phyloP scores from a whole-genome alignment of 2,113 vertebrate species.

The Ifrita kowaldi region DNA sequence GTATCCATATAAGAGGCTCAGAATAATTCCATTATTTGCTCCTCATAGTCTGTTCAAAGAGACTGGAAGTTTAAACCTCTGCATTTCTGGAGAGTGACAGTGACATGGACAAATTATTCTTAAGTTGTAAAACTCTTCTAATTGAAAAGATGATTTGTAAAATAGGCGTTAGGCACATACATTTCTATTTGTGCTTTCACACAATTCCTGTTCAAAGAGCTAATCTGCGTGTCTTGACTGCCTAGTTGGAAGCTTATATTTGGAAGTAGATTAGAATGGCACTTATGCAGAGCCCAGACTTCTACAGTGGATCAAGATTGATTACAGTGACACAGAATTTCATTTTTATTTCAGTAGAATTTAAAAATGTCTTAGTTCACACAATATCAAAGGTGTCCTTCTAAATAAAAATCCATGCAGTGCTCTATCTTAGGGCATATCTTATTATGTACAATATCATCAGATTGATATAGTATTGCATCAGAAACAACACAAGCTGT shows the following conservation, averaged over 20 bases:
- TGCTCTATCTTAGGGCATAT: conserved; percentile 22
- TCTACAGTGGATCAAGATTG: conserved; percentile 25
- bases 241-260: not conserved
- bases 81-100: not conserved
- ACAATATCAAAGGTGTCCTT: conserved; percentile 60
- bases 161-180: not conserved
- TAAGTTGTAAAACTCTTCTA: conserved; percentile 29
- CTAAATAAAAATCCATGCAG: conserved; percentile 56
- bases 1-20: not conserved
- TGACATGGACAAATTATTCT: not conserved
- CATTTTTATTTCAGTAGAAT: conserved; percentile 53
- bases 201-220: conserved; percentile 20
- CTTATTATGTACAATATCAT: conserved; percentile 58
- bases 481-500: conserved; percentile 32
- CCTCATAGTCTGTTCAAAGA: not conserved
- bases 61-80: not conserved
- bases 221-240: not conserved
- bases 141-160: conserved; percentile 28
- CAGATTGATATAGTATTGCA: conserved; percentile 39
- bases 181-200: conserved; percentile 12
- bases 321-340: conserved; percentile 40
- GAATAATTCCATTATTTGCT: conserved; percentile 8
- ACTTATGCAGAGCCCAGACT: not conserved
- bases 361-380: conserved; percentile 33
- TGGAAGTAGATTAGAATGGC: not conserved